phyloP scores from a whole-genome alignment of 2,113 vertebrate genomes.

The Colistium nudipinnis region DNA sequence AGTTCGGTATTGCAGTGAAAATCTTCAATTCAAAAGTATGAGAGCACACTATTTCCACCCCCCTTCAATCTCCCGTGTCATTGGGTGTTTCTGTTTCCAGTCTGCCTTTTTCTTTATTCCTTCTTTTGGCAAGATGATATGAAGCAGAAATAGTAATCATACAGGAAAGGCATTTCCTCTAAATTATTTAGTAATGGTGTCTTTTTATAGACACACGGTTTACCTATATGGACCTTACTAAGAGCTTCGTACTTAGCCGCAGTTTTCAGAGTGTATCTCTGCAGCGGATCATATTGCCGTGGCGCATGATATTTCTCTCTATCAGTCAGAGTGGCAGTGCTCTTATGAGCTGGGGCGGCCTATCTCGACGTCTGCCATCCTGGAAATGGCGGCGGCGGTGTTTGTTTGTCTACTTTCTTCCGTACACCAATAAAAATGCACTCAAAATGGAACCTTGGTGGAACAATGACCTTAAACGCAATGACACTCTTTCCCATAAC shows the following conservation, averaged over 20 bases:
- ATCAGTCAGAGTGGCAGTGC: conserved; percentile 45
- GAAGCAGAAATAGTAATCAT: conserved; percentile 68
- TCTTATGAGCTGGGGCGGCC: conserved; percentile 37
- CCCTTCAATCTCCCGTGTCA: not conserved
- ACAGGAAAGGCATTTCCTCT: conserved; percentile 69
- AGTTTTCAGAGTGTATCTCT: conserved; percentile 53
- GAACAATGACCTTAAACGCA: conserved; percentile 80
- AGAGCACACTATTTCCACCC: conserved; percentile 4
- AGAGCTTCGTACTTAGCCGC: conserved; percentile 69
- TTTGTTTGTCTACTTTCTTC: conserved; percentile 70
- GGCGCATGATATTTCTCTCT: conserved; percentile 42
- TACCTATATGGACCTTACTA: conserved; percentile 74
- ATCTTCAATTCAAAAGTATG: not conserved
- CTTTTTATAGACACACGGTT: conserved; percentile 69
- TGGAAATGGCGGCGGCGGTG: conserved; percentile 55
- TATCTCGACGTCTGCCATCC: conserved; percentile 61
- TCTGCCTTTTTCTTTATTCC: conserved; percentile 21
- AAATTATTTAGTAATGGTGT: conserved; percentile 70
- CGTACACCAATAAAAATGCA: conserved; percentile 68
- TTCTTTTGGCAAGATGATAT: conserved; percentile 51
- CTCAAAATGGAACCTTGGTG: conserved; percentile 74
- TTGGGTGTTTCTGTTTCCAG: conserved; percentile 17
- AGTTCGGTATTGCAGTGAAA: not conserved
- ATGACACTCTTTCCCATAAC: conserved; percentile 81
- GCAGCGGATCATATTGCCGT: conserved; percentile 62